These are phyloP conservation scores for Gryon sp. DNA, from an alignment of 1,140 invertebrate genomes.

Conservation along the genomic window DNA sequence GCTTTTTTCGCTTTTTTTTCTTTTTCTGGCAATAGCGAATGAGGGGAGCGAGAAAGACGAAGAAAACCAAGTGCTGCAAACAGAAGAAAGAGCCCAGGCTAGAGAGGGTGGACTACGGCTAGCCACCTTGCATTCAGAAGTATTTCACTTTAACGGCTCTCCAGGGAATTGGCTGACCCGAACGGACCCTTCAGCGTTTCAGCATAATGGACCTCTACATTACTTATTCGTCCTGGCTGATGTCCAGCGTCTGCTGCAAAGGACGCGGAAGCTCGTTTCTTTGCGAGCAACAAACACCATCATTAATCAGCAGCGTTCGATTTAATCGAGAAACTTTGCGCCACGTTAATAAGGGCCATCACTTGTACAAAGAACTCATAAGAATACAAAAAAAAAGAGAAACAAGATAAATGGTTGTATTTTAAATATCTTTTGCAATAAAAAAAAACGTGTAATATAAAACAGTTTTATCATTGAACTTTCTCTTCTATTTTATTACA, in stretches of 20 bases:
- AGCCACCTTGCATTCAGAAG: constrained; percentile 79
- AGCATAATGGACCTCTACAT: constrained; percentile 79
- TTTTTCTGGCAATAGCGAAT: no score
- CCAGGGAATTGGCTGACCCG: constrained; percentile 78
- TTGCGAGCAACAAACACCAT: constrained; percentile 47
- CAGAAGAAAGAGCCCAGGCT: constrained; percentile 44
- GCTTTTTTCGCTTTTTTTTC: no score
- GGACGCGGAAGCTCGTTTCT: constrained; percentile 49
- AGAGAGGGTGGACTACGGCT: constrained; percentile 63
- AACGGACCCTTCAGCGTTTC: constrained; percentile 77
- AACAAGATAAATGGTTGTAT: no score
- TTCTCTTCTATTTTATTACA: no score
- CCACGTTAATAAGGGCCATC: constrained; percentile 46
- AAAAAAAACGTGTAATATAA: no score
- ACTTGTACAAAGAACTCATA: neutral
- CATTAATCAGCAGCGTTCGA: constrained; percentile 62
- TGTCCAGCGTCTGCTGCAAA: constrained; percentile 64
- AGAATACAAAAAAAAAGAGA: constrained; percentile 6
- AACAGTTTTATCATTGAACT: no score
- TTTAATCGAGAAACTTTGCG: constrained; percentile 60
- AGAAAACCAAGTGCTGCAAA: constrained; percentile 10
- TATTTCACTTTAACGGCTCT: constrained; percentile 81
- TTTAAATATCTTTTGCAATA: no score
- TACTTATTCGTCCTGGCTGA: constrained; percentile 77
- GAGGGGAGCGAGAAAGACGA: constrained; percentile 51